Conservation (phyloP, 2,888 invertebrate genomes). For the Eumacrocentrus americanus region DNA sequence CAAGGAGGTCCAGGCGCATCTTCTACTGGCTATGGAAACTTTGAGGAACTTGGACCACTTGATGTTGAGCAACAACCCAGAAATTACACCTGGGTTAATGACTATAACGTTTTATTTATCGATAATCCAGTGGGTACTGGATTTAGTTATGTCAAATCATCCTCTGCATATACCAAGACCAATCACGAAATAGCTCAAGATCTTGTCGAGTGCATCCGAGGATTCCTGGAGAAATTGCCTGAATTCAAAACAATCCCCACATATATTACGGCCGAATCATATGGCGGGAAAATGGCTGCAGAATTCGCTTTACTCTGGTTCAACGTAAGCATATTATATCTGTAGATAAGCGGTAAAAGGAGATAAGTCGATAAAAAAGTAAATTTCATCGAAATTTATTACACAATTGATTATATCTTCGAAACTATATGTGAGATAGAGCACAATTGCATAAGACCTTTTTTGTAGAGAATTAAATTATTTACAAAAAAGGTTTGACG, state of each 20-base stretch:
- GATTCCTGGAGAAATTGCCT: slow-evolving; percentile 71
- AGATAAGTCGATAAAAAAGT: background rate
- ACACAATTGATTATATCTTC: background rate
- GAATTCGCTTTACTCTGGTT: slow-evolving; percentile 70
- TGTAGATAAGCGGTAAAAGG: background rate
- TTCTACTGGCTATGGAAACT: slow-evolving; percentile 85
- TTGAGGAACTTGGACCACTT: slow-evolving; percentile 78
- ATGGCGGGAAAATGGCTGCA: slow-evolving; percentile 92
- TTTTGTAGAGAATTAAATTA: background rate
- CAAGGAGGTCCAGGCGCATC: slow-evolving; percentile 88
- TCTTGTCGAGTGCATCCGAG: slow-evolving; percentile 74
- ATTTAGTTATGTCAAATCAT: slow-evolving; percentile 77
- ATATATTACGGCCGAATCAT: slow-evolving; percentile 89
- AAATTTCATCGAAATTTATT: background rate
- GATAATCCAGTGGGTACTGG: slow-evolving; percentile 92
- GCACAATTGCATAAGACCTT: background rate
- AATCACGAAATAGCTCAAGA: slow-evolving; percentile 76
- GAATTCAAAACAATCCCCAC: slow-evolving; percentile 76
- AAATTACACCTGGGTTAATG: slow-evolving; percentile 77
- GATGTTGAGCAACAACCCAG: slow-evolving; percentile 72
- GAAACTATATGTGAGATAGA: background rate
- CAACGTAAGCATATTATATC: background rate
- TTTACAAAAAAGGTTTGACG: background rate
- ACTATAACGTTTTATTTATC: slow-evolving; percentile 83
- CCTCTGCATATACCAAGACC: slow-evolving; percentile 63